Conservation (phyloP, 2,113 vertebrate genomes). For the Cyphomyrus plagiostoma region DNA sequence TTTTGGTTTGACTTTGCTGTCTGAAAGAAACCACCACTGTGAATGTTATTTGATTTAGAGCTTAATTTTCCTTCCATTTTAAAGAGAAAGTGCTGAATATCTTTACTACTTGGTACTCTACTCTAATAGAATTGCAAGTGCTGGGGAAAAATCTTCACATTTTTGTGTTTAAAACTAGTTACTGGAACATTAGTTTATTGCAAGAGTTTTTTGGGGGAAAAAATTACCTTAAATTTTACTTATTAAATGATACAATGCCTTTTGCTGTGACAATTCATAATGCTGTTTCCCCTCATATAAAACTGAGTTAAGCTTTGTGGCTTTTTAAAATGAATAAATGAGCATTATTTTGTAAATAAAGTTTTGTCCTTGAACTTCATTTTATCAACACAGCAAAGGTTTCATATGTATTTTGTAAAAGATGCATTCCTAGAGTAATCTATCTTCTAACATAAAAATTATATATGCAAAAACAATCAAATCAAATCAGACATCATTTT, state of each 20-base stretch:
- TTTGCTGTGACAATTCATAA: conserved; percentile 63
- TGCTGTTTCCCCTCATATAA: conserved; percentile 52
- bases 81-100: neutral
- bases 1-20: neutral
- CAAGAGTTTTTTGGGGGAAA: conserved; percentile 28
- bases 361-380: conserved; percentile 31
- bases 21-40: conserved; percentile 7
- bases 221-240: neutral
- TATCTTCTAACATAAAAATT: conserved; percentile 18
- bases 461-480: conserved; percentile 18
- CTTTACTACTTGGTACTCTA: neutral
- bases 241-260: conserved; percentile 56
- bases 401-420: conserved; percentile 28
- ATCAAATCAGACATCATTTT: conserved; percentile 43
- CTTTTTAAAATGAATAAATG: conserved; percentile 43
- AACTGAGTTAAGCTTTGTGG: conserved; percentile 45
- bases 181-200: conserved; percentile 33
- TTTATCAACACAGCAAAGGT: neutral
- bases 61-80: neutral
- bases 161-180: neutral
- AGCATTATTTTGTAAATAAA: conserved; percentile 44
- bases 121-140: neutral
- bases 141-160: neutral
- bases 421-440: conserved; percentile 17
- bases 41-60: neutral